Conservation (phyloP, 2,113 vertebrate genomes). For the Apodemus sylvaticus region DNA sequence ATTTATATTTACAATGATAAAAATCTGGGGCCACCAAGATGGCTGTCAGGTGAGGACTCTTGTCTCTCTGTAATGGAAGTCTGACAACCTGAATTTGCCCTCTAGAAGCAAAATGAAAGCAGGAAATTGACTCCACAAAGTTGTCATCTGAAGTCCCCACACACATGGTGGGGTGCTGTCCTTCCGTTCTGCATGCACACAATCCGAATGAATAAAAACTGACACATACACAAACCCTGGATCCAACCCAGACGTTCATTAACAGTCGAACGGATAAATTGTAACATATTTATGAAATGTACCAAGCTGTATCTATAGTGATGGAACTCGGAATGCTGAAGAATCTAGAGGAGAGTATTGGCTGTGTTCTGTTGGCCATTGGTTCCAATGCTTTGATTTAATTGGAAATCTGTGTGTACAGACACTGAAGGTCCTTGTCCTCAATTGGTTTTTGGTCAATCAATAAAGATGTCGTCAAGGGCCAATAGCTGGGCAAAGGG, state of each 20-base stretch:
- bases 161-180: neutral
- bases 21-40: neutral
- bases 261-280: neutral
- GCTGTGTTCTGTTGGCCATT: neutral
- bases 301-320: neutral
- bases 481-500: too few relatives aligned
- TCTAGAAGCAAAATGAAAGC: neutral
- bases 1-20: neutral
- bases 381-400: too few relatives aligned
- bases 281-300: neutral
- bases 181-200: neutral
- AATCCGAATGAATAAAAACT: neutral
- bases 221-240: neutral
- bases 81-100: neutral
- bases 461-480: too few relatives aligned
- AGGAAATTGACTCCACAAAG: neutral
- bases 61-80: neutral
- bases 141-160: neutral
- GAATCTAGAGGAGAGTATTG: slow-evolving; percentile 12
- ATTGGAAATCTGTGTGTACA: too few relatives aligned
- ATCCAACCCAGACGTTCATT: neutral
- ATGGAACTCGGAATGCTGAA: neutral
- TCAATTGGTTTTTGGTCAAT: too few relatives aligned
- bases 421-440: too few relatives aligned
- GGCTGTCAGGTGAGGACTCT: neutral